These are phyloP conservation scores for Agrochola litura DNA, from an alignment of 2,888 invertebrate genomes.

Conservation along the genomic window DNA sequence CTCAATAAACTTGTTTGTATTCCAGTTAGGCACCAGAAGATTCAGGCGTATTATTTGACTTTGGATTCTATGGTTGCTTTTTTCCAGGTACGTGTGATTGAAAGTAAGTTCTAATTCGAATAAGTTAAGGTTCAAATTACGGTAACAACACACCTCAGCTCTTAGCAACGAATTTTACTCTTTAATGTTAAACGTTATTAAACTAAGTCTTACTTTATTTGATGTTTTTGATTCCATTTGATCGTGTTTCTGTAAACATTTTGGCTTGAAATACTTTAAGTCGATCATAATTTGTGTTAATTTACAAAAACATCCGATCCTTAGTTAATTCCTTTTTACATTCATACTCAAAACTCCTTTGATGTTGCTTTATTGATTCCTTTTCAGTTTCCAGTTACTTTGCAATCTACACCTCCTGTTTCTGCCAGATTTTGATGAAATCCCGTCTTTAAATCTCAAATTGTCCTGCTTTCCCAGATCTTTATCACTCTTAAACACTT, in stretches of 20 bases:
- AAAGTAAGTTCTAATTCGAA: slow-evolving; percentile 20
- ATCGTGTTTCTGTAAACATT: slow-evolving; percentile 30
- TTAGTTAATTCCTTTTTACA: slow-evolving; percentile 1
- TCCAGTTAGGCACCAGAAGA: slow-evolving; percentile 15
- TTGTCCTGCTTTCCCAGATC: too few species aligned
- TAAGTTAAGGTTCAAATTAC: slow-evolving; percentile 22
- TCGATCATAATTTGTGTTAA: slow-evolving; percentile 35
- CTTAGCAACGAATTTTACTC: slow-evolving; percentile 14
- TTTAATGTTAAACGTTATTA: slow-evolving; percentile 12
- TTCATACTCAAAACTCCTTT: slow-evolving; percentile 11
- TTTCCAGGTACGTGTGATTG: neutral
- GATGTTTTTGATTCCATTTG: slow-evolving; percentile 30
- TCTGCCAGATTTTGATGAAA: neutral
- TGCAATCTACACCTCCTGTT: neutral
- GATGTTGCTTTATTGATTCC: slow-evolving; percentile 13
- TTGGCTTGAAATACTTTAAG: slow-evolving; percentile 3
- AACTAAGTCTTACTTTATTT: slow-evolving; percentile 6
- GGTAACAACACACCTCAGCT: slow-evolving; percentile 54
- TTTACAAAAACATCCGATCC: slow-evolving; percentile 19
- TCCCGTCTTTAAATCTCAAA: too few species aligned
- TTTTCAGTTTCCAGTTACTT: slow-evolving; percentile 1
- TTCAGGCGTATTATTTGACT: slow-evolving; percentile 33
- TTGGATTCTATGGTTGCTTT: slow-evolving; percentile 23
- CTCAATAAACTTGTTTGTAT: slow-evolving; percentile 44
- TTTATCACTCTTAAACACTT: too few species aligned